Evolutionary conservation across 2,888 invertebrate genomes (phyloP).

Genomic region (Cheiracanthium punctorium): DNA sequence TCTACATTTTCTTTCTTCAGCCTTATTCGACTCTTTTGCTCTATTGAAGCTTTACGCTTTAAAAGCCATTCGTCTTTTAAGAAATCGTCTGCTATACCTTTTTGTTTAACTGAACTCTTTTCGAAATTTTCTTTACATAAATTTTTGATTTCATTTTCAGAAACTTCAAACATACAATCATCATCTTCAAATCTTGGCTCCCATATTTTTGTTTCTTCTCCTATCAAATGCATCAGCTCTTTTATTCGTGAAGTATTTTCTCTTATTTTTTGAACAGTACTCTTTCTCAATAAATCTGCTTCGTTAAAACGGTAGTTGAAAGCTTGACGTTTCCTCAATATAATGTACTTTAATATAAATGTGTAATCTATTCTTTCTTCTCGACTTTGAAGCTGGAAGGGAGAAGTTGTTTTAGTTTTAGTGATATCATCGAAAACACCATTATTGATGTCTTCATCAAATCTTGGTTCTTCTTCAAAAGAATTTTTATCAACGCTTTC

Average conservation of each 20-base stretch:
- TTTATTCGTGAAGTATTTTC: background rate
- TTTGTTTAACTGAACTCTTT: background rate
- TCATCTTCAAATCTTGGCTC: background rate
- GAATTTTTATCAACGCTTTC: background rate
- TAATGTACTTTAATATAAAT: slow-evolving; percentile 35
- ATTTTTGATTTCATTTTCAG: slow-evolving; percentile 26
- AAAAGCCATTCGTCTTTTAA: slow-evolving; percentile 32
- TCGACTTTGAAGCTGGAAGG: slow-evolving; percentile 16
- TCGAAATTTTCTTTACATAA: background rate
- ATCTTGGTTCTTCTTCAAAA: background rate
- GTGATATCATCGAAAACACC: no score
- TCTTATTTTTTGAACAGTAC: background rate
- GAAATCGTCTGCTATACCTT: slow-evolving; percentile 36
- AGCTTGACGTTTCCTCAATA: slow-evolving; percentile 16
- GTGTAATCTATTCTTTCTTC: slow-evolving; percentile 40
- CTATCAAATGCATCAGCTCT: background rate
- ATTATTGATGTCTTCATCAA: background rate
- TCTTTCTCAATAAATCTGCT: background rate
- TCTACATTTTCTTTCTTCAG: slow-evolving; percentile 5
- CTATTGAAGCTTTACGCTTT: background rate
- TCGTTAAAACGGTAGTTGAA: slow-evolving; percentile 38
- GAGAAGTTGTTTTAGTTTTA: slow-evolving; percentile 5
- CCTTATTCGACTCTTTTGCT: background rate
- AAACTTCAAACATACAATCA: background rate
- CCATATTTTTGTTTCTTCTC: slow-evolving; percentile 20